A percentile compares a stretch with the other conserved stretches of the same genome.
phyloP scores from a whole-genome alignment of 1,140 invertebrate species.

The Leptestheria dahalacensis region DNA sequence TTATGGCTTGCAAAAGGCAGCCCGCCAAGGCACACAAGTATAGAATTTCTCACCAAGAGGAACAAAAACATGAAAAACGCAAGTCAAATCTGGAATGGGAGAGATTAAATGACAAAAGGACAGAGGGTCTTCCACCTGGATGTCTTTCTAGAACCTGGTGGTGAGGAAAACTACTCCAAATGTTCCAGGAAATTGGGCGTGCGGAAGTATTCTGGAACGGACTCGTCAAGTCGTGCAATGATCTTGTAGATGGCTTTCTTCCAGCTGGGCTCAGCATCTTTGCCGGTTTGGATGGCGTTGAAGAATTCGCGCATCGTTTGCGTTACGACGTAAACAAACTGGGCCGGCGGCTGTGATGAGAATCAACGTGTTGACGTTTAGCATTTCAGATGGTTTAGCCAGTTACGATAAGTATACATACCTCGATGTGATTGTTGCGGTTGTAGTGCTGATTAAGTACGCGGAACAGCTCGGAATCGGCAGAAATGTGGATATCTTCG shows the following conservation, averaged over 20 bases:
- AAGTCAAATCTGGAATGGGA: neutral
- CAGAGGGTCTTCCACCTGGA: neutral
- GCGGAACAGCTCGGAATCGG: slow-evolving; percentile 92
- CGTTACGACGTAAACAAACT: slow-evolving; percentile 92
- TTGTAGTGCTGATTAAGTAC: slow-evolving; percentile 99
- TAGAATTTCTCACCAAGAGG: neutral
- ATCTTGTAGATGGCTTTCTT: slow-evolving; percentile 99
- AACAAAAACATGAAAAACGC: neutral
- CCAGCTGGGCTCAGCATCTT: slow-evolving; percentile 97
- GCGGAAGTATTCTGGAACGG: slow-evolving; percentile 98
- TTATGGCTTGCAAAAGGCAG: slow-evolving; percentile 13
- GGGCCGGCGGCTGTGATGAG: slow-evolving; percentile 69
- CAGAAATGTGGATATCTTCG: slow-evolving; percentile 83
- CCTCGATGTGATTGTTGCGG: slow-evolving; percentile 99
- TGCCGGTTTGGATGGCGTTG: slow-evolving; percentile 86
- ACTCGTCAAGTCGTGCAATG: slow-evolving; percentile 94
- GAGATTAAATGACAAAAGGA: neutral
- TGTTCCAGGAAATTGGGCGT: slow-evolving; percentile 97
- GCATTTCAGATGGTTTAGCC: neutral
- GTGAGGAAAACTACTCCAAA: slow-evolving; percentile 66
- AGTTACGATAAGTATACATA: slow-evolving; percentile 35
- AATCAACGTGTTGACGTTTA: neutral
- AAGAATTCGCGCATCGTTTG: slow-evolving; percentile 96
- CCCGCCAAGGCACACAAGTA: slow-evolving; percentile 11
- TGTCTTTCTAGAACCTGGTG: too few relatives aligned